These are phyloP conservation scores for Spisula subtruncata DNA, from an alignment of 2,888 invertebrate species.

Conservation along the genomic window DNA sequence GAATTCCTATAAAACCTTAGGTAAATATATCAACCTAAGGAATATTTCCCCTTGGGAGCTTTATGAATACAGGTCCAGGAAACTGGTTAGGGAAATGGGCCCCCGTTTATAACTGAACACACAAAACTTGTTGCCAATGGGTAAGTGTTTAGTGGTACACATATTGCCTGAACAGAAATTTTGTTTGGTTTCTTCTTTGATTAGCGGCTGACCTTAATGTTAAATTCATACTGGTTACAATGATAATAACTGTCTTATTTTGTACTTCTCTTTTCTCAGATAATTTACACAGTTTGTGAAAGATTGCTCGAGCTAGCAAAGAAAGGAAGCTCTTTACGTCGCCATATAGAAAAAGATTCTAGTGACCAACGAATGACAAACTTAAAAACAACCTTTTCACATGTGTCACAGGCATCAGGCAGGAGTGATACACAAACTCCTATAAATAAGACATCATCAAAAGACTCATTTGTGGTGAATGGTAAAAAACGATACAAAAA, in stretches of 20 bases:
- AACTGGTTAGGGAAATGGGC: too few relatives aligned
- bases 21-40: too few relatives aligned
- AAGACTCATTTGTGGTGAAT: constrained; percentile 34
- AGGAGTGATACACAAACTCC: background rate
- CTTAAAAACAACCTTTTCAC: constrained; percentile 56
- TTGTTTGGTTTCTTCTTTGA: too few relatives aligned
- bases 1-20: too few relatives aligned
- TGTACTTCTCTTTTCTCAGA: constrained; percentile 88
- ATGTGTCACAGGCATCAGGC: constrained; percentile 24
- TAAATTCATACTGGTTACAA: too few relatives aligned
- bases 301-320: constrained; percentile 91
- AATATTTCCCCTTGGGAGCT: too few relatives aligned
- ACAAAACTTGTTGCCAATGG: too few relatives aligned
- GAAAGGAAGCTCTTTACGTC: constrained; percentile 72
- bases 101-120: too few relatives aligned
- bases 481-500: constrained; percentile 55
- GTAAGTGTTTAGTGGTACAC: too few relatives aligned
- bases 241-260: background rate
- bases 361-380: constrained; percentile 8
- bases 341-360: constrained; percentile 47
- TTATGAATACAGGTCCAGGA: too few relatives aligned
- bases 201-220: too few relatives aligned
- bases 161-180: too few relatives aligned
- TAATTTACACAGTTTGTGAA: constrained; percentile 93
- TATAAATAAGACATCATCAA: constrained; percentile 36